Evolutionary conservation across 1,140 invertebrate genomes (phyloP), one percentile per base, ranked within the genome.

Genomic region (Acromyrmex echinatior): DNA sequence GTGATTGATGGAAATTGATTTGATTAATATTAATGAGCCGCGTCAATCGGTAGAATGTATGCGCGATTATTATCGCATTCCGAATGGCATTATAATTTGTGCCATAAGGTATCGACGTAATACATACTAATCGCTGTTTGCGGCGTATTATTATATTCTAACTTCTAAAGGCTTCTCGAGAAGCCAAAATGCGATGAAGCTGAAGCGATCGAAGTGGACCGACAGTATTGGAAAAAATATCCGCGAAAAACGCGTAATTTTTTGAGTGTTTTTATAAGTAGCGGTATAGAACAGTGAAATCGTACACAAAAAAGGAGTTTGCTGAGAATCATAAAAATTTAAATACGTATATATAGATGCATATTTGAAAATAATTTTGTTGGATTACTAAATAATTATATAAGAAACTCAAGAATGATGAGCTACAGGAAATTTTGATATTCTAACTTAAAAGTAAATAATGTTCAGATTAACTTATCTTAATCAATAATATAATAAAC

Each of bases 21-120:
- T 31, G 58, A 89, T 89, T 77, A 78, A 87, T 90, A 87, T 88
- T 90, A 89, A 90, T 89, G 71, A 81, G 14, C 14, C n/a, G 21
- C 39, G 56, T 35, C 68, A 79, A 76, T 76, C 81, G 88, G 14
- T 35, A 53, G 31, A 86, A 76, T 35, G 49, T 71, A 31, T 56
- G 39, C 63, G n/a, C 56, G 62, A 86, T 90, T 53, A 81, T 90
- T 86, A 86, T 88, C 80, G 74, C 81, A 86, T 89, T 79, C 63
- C 60, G 62, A 16, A n/a, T 74, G 60, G 21, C 35, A 78, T 85
- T 85, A 78, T 85, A 78, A 85, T 85, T 78, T 49, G 74, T 45
- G 9, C 25, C 7, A 62, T 21, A 49, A 63, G 56, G 31, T 81
- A 90, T 60, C 63, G 18, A 14, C 14, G 31, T 76, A 88, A 77